These are phyloP conservation scores for Danio rerio DNA, from an alignment of 2,113 vertebrate species.

Conservation along the genomic window DNA sequence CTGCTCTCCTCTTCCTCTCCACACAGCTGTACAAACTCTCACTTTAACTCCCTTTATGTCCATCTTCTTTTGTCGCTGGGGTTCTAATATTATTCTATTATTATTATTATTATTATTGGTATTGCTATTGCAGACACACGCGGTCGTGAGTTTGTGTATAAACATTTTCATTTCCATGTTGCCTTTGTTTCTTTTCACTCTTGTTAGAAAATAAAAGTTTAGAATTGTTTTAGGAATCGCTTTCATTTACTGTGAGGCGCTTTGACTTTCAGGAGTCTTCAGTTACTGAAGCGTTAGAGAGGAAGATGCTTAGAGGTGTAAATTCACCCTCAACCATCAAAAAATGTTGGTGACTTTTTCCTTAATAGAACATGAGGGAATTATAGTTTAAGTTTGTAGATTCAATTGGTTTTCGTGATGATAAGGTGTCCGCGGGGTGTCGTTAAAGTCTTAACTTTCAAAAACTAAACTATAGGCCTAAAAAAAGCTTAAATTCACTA, in stretches of 20 bases:
- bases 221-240: conserved; percentile 80
- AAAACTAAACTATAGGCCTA: too few relatives aligned
- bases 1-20: conserved; percentile 33
- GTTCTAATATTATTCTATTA: conserved; percentile 68
- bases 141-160: conserved; percentile 80
- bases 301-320: too few relatives aligned
- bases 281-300: too few relatives aligned
- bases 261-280: not conserved
- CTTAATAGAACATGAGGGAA: too few relatives aligned
- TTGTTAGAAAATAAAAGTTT: conserved; percentile 85
- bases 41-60: conserved; percentile 77
- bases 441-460: too few relatives aligned
- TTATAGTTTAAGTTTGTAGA: too few relatives aligned
- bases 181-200: conserved; percentile 82
- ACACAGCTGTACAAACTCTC: conserved; percentile 69
- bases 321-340: too few relatives aligned
- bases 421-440: too few relatives aligned
- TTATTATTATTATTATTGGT: conserved; percentile 76
- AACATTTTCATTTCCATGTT: conserved; percentile 82
- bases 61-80: conserved; percentile 68
- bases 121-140: conserved; percentile 79
- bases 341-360: too few relatives aligned
- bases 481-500: too few relatives aligned
- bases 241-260: not conserved
- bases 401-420: too few relatives aligned